Conservation (phyloP, 2,113 vertebrate genomes). For the Phyllostomus discolor region DNA sequence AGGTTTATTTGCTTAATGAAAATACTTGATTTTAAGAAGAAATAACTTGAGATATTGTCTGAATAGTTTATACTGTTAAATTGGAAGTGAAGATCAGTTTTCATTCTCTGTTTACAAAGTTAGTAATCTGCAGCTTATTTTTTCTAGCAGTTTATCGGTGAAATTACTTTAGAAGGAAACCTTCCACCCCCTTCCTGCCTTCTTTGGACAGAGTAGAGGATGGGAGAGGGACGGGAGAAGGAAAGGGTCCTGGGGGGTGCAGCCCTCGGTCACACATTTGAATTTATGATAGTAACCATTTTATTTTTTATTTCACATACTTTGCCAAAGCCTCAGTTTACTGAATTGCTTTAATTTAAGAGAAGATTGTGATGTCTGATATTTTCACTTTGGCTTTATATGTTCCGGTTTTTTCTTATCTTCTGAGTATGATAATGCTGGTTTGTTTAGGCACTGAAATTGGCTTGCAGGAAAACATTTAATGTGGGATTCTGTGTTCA, state of each 20-base stretch:
- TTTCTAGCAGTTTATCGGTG: not conserved
- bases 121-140: not conserved
- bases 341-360: not conserved
- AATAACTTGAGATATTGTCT: not conserved
- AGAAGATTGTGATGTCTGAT: not conserved
- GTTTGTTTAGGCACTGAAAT: conserved; percentile 35
- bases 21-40: not conserved
- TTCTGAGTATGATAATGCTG: not conserved
- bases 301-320: conserved; percentile 34
- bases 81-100: not conserved
- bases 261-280: not conserved
- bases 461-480: conserved; percentile 15
- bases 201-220: not conserved
- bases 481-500: conserved; percentile 34
- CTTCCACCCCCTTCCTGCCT: not conserved
- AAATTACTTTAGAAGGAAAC: conserved; percentile 32
- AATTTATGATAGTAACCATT: not conserved
- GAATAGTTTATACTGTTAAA: not conserved
- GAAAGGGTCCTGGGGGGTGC: not conserved
- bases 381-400: not conserved
- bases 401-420: not conserved
- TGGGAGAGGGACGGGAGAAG: not conserved
- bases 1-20: not conserved
- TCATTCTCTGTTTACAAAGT: not conserved
- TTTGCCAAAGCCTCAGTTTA: conserved; percentile 1